phyloP scores from a whole-genome alignment of 2,888 invertebrate species.

The Epinotia bilunana region DNA sequence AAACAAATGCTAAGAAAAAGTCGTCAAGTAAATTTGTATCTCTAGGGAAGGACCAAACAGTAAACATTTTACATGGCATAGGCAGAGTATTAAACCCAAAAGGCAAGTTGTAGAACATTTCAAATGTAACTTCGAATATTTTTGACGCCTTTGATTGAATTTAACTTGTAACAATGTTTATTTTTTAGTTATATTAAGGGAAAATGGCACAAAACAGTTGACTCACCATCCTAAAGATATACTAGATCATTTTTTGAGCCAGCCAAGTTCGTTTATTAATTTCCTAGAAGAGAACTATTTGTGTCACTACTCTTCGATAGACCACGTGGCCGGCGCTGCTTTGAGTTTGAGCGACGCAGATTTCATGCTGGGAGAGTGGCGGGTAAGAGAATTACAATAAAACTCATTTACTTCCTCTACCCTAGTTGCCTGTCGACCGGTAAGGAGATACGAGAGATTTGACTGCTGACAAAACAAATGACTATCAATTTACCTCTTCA shows the following conservation, averaged over 20 bases:
- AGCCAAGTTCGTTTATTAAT: slow-evolving; percentile 86
- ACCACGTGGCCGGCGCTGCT: slow-evolving; percentile 85
- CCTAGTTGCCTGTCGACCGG: too few relatives aligned
- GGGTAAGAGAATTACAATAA: slow-evolving; percentile 68
- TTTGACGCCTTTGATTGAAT: neutral
- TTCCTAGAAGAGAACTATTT: slow-evolving; percentile 91
- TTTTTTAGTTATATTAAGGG: slow-evolving; percentile 64
- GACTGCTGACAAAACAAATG: too few relatives aligned
- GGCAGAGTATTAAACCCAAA: slow-evolving; percentile 92
- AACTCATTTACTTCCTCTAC: too few relatives aligned
- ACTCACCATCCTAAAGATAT: slow-evolving; percentile 87
- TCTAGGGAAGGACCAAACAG: slow-evolving; percentile 87
- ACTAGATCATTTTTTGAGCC: slow-evolving; percentile 87
- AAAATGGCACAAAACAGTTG: slow-evolving; percentile 72
- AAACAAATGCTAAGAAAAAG: slow-evolving; percentile 72
- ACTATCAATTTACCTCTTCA: too few relatives aligned
- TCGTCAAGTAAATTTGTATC: slow-evolving; percentile 74
- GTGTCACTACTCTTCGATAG: slow-evolving; percentile 87
- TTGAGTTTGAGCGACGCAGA: slow-evolving; percentile 89
- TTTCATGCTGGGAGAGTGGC: slow-evolving; percentile 87
- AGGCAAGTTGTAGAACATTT: slow-evolving; percentile 68
- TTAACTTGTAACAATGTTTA: neutral
- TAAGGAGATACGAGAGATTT: too few relatives aligned
- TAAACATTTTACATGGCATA: slow-evolving; percentile 90
- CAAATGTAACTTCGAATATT: neutral